Conservation (phyloP, 2,888 invertebrate species). For the Adelognathus sp. region DNA sequence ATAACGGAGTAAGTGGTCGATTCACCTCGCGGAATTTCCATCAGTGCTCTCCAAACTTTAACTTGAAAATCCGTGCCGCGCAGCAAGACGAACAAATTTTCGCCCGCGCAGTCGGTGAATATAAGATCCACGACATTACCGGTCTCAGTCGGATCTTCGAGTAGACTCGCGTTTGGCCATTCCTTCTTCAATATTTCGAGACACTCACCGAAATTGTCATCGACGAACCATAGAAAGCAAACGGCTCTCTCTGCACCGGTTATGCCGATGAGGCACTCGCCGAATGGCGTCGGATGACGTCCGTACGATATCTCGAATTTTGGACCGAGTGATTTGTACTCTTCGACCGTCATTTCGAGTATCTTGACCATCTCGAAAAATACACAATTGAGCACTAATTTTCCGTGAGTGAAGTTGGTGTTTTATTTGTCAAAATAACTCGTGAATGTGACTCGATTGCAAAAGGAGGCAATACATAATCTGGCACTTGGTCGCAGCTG, state of each 20-base stretch:
- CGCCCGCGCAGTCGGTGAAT: slow-evolving; percentile 49
- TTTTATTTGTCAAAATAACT: too few relatives aligned
- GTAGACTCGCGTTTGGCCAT: slow-evolving; percentile 65
- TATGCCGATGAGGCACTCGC: slow-evolving; percentile 70
- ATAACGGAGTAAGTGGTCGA: slow-evolving; percentile 69
- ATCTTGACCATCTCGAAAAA: slow-evolving; percentile 52
- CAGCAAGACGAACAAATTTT: slow-evolving; percentile 61
- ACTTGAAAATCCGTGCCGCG: slow-evolving; percentile 76
- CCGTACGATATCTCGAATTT: slow-evolving; percentile 66
- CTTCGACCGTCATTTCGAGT: slow-evolving; percentile 37
- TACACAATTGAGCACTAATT: not conserved
- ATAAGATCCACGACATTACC: slow-evolving; percentile 52
- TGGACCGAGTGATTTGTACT: slow-evolving; percentile 42
- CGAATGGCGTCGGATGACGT: slow-evolving; percentile 69
- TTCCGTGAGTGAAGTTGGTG: not conserved
- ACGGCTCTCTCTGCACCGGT: slow-evolving; percentile 63
- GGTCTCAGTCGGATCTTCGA: slow-evolving; percentile 54
- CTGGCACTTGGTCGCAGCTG: too few relatives aligned
- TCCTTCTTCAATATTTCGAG: slow-evolving; percentile 59
- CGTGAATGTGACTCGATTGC: too few relatives aligned
- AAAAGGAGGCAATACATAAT: too few relatives aligned
- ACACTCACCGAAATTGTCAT: slow-evolving; percentile 56
- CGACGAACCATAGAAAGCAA: slow-evolving; percentile 67
- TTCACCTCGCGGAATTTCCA: slow-evolving; percentile 66
- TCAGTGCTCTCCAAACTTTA: slow-evolving; percentile 71